Evolutionary conservation across 2,888 invertebrate species (phyloP), one percentile per base, ranked within the genome.

Genomic region (Philaethria dido): DNA sequence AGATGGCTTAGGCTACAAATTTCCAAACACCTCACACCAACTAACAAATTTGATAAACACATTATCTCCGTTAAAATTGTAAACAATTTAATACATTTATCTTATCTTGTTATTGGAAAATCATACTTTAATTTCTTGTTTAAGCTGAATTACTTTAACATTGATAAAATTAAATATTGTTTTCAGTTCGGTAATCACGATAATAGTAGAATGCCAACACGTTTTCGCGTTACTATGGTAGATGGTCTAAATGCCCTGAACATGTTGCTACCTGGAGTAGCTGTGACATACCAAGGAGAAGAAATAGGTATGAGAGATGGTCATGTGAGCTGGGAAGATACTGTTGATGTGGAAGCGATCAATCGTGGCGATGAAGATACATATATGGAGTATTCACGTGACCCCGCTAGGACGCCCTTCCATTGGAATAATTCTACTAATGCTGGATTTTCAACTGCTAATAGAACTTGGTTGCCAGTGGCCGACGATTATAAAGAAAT

Each of bases 231-330:
- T 1, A 93, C 94, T 74, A 93, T 95, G 78, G 94, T 95, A 0
- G 95, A 96, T 69, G 95, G 95, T 0, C 80, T 96, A 3, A 96
- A 95, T 80, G 94, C 96, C 76, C 84, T 98, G 63, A 93, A 94
- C 68, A 91, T 96, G 78, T 82, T 96, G 14, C 86, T 98, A 25
- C 97, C 97, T 0, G 97, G 97, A 42, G 95, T 95, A 0, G 93
- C 95, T 0, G 93, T 97, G n/a, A 95, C 96, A 0, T 97, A 97
- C 85, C 96, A 97, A 77, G 97, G 97, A 0, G 96, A 97, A 77
- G 96, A 97, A 81, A 94, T 97, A 29, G 96, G 95, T 0, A 95
- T 96, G 95, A 84, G 87, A 44, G 94, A 96, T 73, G 93, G 93
- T 0, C 83, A 81, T 68, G 91, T 95, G 63, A 89, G 93, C 70